A percentile compares a stretch with the other conserved stretches of the same genome.
Evolutionary conservation across 2,888 invertebrate genomes (phyloP).

Genomic region (Plebejus anna): DNA sequence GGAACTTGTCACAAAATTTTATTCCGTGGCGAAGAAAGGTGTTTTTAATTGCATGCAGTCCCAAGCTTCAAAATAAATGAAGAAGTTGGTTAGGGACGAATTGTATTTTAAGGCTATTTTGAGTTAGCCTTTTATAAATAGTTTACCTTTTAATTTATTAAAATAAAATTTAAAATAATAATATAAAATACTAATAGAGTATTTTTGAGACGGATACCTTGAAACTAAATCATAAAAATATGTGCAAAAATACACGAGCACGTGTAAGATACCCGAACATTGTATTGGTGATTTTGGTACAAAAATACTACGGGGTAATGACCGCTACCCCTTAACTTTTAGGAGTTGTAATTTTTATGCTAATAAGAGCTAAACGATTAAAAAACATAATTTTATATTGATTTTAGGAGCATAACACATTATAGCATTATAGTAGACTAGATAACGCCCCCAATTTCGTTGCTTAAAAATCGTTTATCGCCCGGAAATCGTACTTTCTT

Average conservation of each 20-base stretch:
- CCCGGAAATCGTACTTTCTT: too few species aligned
- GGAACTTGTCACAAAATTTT: constrained; percentile 48
- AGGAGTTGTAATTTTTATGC: not conserved
- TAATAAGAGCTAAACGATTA: not conserved
- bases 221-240: not conserved
- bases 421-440: not conserved
- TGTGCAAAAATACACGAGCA: not conserved
- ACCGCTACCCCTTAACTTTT: not conserved
- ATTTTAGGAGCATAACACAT: not conserved
- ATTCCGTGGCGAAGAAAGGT: constrained; percentile 46
- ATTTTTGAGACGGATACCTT: not conserved
- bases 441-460: too few species aligned
- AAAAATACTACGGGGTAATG: not conserved
- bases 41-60: constrained; percentile 49
- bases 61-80: constrained; percentile 30
- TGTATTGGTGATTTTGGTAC: not conserved
- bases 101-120: not conserved
- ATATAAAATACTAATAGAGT: not conserved
- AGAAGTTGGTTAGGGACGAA: constrained; percentile 5
- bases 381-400: not conserved
- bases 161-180: not conserved
- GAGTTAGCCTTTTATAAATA: not conserved
- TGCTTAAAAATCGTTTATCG: too few species aligned
- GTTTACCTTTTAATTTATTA: not conserved
- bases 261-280: not conserved